Percentiles rank a stretch among this genome's conserved stretches.
Evolutionary conservation across 2,888 invertebrate species (phyloP).

Genomic region (Melieria crassipennis): DNA sequence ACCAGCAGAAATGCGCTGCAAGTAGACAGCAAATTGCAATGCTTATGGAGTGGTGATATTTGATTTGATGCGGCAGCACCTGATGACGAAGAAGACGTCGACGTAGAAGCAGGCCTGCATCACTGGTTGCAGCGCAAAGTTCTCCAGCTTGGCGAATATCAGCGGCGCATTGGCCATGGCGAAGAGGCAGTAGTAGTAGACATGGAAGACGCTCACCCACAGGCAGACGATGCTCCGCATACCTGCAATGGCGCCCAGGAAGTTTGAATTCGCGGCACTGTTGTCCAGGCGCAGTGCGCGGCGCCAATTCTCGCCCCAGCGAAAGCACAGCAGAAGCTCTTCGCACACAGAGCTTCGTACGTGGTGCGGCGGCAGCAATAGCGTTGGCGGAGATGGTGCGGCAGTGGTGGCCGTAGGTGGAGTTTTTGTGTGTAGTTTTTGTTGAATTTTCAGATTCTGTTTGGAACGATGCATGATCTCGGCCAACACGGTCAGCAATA

Average conservation of each 20-base stretch:
- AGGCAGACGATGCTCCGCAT: conserved; percentile 53
- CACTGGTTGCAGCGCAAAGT: conserved; percentile 51
- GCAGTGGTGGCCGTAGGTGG: conserved; percentile 12
- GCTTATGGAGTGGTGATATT: background rate
- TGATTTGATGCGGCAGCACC: conserved; percentile 42
- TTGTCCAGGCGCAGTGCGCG: conserved; percentile 45
- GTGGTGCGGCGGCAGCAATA: conserved; percentile 15
- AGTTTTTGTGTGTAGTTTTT: conserved; percentile 33
- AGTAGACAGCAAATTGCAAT: background rate
- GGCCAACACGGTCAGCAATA: conserved; percentile 45
- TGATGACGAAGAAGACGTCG: conserved; percentile 57
- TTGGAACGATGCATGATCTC: conserved; percentile 45
- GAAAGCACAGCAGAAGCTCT: conserved; percentile 53
- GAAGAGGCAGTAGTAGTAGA: conserved; percentile 56
- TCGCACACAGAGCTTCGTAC: conserved; percentile 41
- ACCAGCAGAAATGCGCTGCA: conserved; percentile 53
- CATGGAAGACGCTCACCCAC: conserved; percentile 57
- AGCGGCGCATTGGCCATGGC: conserved; percentile 52
- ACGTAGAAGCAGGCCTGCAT: conserved; percentile 56
- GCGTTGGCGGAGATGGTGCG: conserved; percentile 22
- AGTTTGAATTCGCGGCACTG: conserved; percentile 41
- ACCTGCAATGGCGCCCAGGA: conserved; percentile 52
- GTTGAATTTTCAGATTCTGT: conserved; percentile 35
- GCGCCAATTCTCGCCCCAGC: conserved; percentile 47
- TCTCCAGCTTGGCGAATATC: conserved; percentile 53